Conservation (phyloP, 2,113 vertebrate species). For the Gnathonemus longibarbis region DNA sequence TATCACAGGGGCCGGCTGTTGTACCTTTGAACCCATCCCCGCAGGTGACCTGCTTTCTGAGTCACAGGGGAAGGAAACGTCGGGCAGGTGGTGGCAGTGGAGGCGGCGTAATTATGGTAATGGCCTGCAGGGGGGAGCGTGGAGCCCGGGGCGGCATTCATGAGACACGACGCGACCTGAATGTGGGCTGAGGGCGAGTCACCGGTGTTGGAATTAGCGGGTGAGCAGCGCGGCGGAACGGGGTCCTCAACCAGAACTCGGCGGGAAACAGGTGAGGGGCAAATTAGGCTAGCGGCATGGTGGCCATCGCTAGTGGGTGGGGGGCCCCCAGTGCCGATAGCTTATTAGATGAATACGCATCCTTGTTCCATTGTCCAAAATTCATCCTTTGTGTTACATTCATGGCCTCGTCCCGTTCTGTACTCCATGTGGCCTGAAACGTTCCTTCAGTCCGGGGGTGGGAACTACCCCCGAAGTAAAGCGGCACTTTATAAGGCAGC, state of each 20-base stretch:
- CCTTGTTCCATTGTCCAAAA: background rate
- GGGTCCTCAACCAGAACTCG: conserved; percentile 41
- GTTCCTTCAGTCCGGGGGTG: background rate
- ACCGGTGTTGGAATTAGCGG: conserved; percentile 18
- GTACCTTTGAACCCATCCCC: background rate
- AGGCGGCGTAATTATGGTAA: background rate
- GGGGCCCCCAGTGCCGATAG: background rate
- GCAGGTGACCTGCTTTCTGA: background rate
- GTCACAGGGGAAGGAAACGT: background rate
- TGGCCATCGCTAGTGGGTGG: too few relatives aligned
- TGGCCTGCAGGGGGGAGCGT: conserved; percentile 10
- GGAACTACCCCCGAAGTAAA: background rate
- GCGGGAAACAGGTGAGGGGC: conserved; percentile 31
- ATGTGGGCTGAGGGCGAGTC: conserved; percentile 23
- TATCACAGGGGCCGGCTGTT: background rate
- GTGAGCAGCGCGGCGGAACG: conserved; percentile 28
- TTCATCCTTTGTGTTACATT: background rate
- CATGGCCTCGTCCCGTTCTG: background rate
- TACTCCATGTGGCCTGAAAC: background rate
- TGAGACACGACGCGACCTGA: conserved; percentile 42
- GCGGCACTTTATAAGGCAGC: background rate
- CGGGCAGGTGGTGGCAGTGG: too few relatives aligned
- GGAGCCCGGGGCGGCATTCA: background rate
- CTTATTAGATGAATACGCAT: background rate
- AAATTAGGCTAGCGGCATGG: conserved; percentile 12